phyloP scores from a whole-genome alignment of 2,888 invertebrate genomes.

The Autographa gamma region DNA sequence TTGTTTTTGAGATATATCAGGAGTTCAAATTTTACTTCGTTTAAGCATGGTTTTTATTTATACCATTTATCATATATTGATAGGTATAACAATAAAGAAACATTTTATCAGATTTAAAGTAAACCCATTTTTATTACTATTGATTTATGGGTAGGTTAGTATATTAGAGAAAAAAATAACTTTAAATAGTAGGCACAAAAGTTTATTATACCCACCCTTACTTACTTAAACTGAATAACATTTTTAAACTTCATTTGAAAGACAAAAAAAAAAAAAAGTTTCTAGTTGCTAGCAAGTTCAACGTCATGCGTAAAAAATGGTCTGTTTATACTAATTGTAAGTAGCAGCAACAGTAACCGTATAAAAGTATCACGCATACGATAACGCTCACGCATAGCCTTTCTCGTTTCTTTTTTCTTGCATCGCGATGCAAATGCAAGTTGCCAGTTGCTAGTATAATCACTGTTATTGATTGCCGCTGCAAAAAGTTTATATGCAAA shows the following conservation, averaged over 20 bases:
- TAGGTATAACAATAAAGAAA: no score
- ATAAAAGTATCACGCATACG: slow-evolving; percentile 42
- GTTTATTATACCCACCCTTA: neutral
- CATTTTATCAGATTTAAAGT: no score
- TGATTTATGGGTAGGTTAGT: no score
- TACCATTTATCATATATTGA: no score
- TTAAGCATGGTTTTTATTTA: no score
- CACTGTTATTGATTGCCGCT: slow-evolving; percentile 46
- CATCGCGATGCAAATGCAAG: slow-evolving; percentile 45
- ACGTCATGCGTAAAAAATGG: slow-evolving; percentile 22
- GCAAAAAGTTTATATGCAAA: slow-evolving; percentile 54
- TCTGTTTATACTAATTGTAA: slow-evolving; percentile 50
- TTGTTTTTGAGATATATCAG: slow-evolving; percentile 37
- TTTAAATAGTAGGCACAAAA: no score
- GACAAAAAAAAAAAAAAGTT: slow-evolving; percentile 9
- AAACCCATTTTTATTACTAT: no score
- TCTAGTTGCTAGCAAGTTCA: slow-evolving; percentile 6
- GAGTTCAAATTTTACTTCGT: neutral
- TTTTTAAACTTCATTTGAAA: neutral
- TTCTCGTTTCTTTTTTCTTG: slow-evolving; percentile 28
- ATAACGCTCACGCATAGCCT: slow-evolving; percentile 49
- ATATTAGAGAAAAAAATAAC: no score
- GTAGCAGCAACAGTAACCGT: slow-evolving; percentile 39
- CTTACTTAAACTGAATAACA: neutral
- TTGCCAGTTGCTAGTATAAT: slow-evolving; percentile 39